Evolutionary conservation across 2,797 vertebrate genomes (phyloP).

Genomic region (Simalia tracyae): DNA sequence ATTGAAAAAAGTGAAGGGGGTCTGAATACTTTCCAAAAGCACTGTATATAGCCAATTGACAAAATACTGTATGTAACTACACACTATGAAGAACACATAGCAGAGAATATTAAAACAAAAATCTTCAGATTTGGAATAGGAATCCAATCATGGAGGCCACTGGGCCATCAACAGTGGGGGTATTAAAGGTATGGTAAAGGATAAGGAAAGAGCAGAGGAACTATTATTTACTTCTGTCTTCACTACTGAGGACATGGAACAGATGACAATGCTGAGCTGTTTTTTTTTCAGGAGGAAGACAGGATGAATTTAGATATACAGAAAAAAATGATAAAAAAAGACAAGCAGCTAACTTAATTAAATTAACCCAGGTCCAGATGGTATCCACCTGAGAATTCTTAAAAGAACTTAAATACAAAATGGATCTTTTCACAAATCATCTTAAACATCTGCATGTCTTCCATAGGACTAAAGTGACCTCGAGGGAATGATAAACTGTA

Average conservation of each 20-base stretch:
- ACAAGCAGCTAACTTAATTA: neutral
- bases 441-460: neutral
- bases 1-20: too few relatives aligned
- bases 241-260: neutral
- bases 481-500: neutral
- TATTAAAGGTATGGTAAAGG: neutral
- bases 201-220: neutral
- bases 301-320: neutral
- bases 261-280: neutral
- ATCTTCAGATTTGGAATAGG: neutral
- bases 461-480: neutral
- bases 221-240: neutral
- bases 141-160: neutral
- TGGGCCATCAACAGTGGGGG: neutral
- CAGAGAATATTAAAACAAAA: neutral
- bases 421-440: neutral
- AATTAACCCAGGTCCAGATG: neutral
- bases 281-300: too few relatives aligned
- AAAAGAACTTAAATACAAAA: neutral
- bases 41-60: neutral
- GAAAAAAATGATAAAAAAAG: neutral
- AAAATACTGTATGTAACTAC: neutral
- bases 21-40: too few relatives aligned
- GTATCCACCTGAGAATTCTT: neutral
- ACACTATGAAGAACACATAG: neutral